Evolutionary conservation across 2,797 vertebrate species (phyloP), one percentile per base, ranked within the genome.

Genomic region (Muscicapa striata): DNA sequence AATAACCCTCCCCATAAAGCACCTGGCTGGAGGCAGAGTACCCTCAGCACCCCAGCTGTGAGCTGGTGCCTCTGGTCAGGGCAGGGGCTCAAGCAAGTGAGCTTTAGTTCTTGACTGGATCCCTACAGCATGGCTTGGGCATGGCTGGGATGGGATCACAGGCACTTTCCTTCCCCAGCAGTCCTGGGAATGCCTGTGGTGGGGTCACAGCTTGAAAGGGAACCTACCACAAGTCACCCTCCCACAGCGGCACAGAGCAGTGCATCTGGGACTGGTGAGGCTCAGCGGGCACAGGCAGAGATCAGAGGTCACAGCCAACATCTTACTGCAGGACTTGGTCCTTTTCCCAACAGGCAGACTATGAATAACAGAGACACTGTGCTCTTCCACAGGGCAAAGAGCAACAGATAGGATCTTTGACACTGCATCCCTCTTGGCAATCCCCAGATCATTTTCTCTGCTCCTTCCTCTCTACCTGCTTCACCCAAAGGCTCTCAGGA

Each of bases 121-220:
- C 18, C 52, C 43, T 8, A 29, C 4, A 7, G 20, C 27, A 15
- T 0, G 4, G 43, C 4, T 5, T 13, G 8, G 45, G 62, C 58
- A 63, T 1, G 1, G 38, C 45, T 0, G 1, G 26, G 27, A 8
- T 13, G 40, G 55, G 20, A 55, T 57, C 48, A 57, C 34, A 5
- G 57, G 46, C 59, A 36, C 52, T 26, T 57, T 92, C 43, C 48
- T 77, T 17, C n/a, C 16, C 43, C 62, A 90, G 57, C 27, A 55
- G 4, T 9, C 46, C 61, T 34, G n/a, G 62, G 49, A 74, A 66
- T 9, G 29, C 38, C 54, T 24, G 5, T 1, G 22, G 9, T 45
- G 26, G 17, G 32, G 59, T 41, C 34, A n/a, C 68, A 72, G 26
- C n/a, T 61, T 5, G 3, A 57, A 73, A 64, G 17, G 24, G 20